Evolutionary conservation across 2,797 vertebrate species (phyloP).

Genomic region (Centroberyx gerrardi): DNA sequence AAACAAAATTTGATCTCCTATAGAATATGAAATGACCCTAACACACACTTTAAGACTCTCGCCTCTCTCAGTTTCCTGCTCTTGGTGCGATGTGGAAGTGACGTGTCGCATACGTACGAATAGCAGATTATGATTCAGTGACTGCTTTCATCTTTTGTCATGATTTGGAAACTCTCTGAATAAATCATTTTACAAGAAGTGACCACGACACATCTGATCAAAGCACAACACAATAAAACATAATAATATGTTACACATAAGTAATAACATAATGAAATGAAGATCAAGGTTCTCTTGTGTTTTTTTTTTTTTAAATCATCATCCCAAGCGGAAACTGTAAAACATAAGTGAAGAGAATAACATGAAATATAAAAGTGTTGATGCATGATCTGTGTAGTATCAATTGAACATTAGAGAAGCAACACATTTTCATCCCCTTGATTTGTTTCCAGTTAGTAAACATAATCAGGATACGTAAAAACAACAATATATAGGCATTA

Average conservation of each 20-base stretch:
- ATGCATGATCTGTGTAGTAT: slow-evolving; percentile 38
- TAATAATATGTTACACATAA: slow-evolving; percentile 70
- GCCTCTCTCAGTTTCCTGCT: slow-evolving; percentile 11
- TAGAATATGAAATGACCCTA: background rate
- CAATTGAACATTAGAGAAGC: slow-evolving; percentile 59
- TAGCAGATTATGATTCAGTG: slow-evolving; percentile 42
- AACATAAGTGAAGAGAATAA: slow-evolving; percentile 66
- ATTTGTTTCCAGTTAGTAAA: slow-evolving; percentile 81
- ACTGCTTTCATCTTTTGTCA: slow-evolving; percentile 74
- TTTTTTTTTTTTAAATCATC: slow-evolving; percentile 48
- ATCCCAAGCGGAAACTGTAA: slow-evolving; percentile 67
- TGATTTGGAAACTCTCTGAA: slow-evolving; percentile 80
- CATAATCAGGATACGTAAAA: slow-evolving; percentile 73
- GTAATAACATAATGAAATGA: slow-evolving; percentile 77
- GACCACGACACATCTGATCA: slow-evolving; percentile 74
- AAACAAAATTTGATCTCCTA: background rate
- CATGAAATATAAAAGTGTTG: slow-evolving; percentile 61
- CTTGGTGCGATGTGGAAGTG: slow-evolving; percentile 14
- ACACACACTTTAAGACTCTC: background rate
- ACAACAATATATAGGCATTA: slow-evolving; percentile 83
- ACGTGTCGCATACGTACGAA: slow-evolving; percentile 23
- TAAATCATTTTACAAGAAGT: slow-evolving; percentile 72
- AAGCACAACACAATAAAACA: slow-evolving; percentile 71
- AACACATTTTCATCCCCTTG: slow-evolving; percentile 57
- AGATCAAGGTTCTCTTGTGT: slow-evolving; percentile 43